Evolutionary conservation across 2,113 vertebrate species (phyloP).

Genomic region (Triplophysa tibetana): DNA sequence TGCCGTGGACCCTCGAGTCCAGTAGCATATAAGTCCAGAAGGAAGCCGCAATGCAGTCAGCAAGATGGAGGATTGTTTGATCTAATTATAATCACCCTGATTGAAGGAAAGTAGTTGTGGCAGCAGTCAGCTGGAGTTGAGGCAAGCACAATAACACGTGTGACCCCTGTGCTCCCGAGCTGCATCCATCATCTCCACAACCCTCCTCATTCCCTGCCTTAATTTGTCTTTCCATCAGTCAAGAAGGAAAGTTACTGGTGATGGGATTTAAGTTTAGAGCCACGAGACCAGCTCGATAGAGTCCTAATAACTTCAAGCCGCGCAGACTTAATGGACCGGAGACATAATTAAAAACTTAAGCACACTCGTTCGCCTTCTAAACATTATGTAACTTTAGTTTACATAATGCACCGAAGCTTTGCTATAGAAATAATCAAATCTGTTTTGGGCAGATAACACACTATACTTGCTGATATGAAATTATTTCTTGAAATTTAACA

Average conservation of each 20-base stretch:
- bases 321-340: no score
- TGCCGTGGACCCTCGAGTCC: no score
- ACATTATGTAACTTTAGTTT: no score
- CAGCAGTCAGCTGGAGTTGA: slow-evolving; percentile 52
- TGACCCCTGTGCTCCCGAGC: slow-evolving; percentile 15
- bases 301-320: no score
- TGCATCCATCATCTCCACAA: background rate
- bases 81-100: slow-evolving; percentile 53
- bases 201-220: background rate
- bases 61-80: slow-evolving; percentile 46
- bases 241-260: background rate
- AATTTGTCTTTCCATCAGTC: slow-evolving; percentile 5
- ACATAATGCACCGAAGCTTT: no score
- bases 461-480: no score
- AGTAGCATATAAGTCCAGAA: slow-evolving; percentile 1
- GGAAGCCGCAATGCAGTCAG: slow-evolving; percentile 32
- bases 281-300: background rate
- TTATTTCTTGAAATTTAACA: no score
- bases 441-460: no score
- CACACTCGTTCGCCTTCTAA: no score
- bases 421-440: no score
- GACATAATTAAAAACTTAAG: no score
- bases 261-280: slow-evolving; percentile 16
- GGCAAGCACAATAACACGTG: slow-evolving; percentile 52
- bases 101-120: slow-evolving; percentile 54